Evolutionary conservation across 2,797 vertebrate species (phyloP).

Genomic region (Semaprochilodus insignis): DNA sequence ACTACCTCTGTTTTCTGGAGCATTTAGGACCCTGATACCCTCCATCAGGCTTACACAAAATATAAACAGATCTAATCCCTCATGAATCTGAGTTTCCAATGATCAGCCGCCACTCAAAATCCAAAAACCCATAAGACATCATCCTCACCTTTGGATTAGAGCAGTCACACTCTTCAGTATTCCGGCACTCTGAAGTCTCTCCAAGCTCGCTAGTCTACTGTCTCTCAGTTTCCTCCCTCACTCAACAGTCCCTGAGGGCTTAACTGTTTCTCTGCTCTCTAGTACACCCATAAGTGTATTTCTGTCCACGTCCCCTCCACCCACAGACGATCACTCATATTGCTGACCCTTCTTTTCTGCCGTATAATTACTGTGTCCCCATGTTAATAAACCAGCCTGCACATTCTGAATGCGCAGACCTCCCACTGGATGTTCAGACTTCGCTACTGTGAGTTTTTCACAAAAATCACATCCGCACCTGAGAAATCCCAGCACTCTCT

Average conservation of each 20-base stretch:
- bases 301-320: constrained; percentile 25
- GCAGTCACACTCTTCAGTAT: constrained; percentile 36
- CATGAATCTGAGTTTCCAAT: constrained; percentile 26
- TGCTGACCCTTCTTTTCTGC: constrained; percentile 44
- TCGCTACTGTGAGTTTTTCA: background rate
- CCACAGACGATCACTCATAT: constrained; percentile 46
- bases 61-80: background rate
- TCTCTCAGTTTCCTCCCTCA: constrained; percentile 14
- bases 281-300: background rate
- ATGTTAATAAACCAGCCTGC: constrained; percentile 38
- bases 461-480: background rate
- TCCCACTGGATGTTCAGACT: background rate
- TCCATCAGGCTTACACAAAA: background rate
- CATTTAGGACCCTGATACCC: background rate
- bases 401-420: background rate
- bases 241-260: constrained; percentile 9
- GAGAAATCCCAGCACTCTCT: background rate
- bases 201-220: constrained; percentile 14
- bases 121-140: constrained; percentile 20
- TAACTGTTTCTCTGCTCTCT: constrained; percentile 5
- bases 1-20: background rate
- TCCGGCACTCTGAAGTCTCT: constrained; percentile 31
- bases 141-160: constrained; percentile 38
- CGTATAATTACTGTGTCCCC: constrained; percentile 54
- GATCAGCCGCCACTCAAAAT: constrained; percentile 22